These are phyloP conservation scores for Tethya wilhelma DNA, from an alignment of 37 sponge, comb jelly and placozoan genomes.

Conservation along the genomic window DNA sequence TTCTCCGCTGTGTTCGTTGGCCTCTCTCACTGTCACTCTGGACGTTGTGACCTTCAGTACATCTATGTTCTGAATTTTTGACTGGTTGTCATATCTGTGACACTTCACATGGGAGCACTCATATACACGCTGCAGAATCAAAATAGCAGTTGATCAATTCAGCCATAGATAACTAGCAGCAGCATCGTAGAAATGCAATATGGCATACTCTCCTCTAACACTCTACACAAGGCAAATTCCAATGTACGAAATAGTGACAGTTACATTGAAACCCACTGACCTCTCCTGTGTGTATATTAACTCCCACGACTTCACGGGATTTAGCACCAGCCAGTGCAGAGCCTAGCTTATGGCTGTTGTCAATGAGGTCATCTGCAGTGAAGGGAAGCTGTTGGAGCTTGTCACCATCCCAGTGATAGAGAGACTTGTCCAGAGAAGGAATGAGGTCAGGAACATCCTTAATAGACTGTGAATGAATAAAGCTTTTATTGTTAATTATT, in stretches of 20 bases:
- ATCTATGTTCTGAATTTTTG: conserved; percentile 13
- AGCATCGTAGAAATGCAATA: too few relatives aligned
- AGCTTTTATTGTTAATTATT: too few relatives aligned
- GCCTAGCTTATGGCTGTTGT: conserved; percentile 14
- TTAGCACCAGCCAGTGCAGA: conserved; percentile 49
- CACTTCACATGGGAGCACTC: conserved; percentile 41
- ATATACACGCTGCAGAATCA: conserved; percentile 55
- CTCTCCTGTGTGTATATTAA: conserved; percentile 46
- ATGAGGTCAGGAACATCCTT: conserved; percentile 27
- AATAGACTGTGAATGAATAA: too few relatives aligned
- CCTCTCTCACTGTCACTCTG: conserved; percentile 40
- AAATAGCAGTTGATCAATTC: neutral
- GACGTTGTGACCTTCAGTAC: conserved; percentile 15
- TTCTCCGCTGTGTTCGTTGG: conserved; percentile 40
- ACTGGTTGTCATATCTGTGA: conserved; percentile 40
- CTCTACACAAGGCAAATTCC: neutral
- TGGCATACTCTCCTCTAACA: too few relatives aligned
- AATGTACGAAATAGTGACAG: neutral
- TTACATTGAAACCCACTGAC: conserved; percentile 8
- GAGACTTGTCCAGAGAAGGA: conserved; percentile 57
- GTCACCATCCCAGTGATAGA: conserved; percentile 61
- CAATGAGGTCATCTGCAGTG: conserved; percentile 61
- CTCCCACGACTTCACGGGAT: conserved; percentile 24
- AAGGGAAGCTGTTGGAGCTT: conserved; percentile 39
- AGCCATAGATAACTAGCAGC: neutral